Evolutionary conservation across 2,797 vertebrate species (phyloP), one percentile per base, ranked within the genome.

Genomic region (Carapus acus): DNA sequence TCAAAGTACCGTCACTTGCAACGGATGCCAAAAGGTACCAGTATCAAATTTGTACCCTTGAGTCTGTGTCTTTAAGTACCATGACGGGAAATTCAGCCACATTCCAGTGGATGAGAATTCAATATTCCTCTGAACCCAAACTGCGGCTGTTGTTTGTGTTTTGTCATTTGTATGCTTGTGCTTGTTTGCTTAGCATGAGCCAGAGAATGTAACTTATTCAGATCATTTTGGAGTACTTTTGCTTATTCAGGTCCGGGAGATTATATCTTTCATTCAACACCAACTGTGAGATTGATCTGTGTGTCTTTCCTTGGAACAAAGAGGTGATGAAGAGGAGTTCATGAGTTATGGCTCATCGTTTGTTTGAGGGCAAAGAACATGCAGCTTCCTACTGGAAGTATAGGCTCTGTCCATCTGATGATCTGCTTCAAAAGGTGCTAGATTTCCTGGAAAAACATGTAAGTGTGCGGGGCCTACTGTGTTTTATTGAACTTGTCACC

Each of bases 341-440:
- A 1, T 7, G 14, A 8, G 38, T 48, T 11, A 91, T 91, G 90
- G 50, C 88, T 44, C 21, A 79, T 14, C 85, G 85, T 27, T 71
- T 89, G 71, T 92, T 88, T 33, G 89, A 92, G 62, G 87, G 76
- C 3, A 85, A 57, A 36, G 60, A 79, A 2, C 89, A 92, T 0
- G 88, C 87, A 0, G 77, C 78, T 0, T 45, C 72, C 16, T 92
- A 93, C 57, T 85, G 85, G 79, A 91, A 84, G 43, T 90, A 88
- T 69, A 72, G 91, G 52, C 67, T 90, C 49, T 76, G 82, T 0
- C 89, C 89, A 0, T 79, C 89, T 5, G 43, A 83, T 34, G 75
- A 86, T 17, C 78, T 93, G 6, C 73, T 85, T 21, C 64, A 75
- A 43, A 49, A 71, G 9, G 76, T 91, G 45, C 49, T 93, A 5